Evolutionary conservation across 2,113 vertebrate species (phyloP), one percentile per base, ranked within the genome.

Genomic region (Strix aluco): DNA sequence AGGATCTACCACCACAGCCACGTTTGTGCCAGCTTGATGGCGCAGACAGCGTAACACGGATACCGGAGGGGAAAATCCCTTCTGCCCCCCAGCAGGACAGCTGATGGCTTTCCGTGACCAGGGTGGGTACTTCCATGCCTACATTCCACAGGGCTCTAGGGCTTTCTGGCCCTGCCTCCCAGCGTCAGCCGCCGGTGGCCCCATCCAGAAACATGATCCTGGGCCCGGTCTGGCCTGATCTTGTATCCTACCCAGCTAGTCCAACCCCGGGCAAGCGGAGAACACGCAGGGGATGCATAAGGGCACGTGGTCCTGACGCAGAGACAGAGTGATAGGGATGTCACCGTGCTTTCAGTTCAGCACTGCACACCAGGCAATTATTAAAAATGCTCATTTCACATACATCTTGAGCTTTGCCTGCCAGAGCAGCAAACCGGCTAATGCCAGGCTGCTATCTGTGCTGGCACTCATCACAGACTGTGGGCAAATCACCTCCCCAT

Each of bases 81-180:
- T 20, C 49, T 38, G 25, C 20, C 71, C 23, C 46, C 15, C 29
- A 29, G 29, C 15, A 81, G 78, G 23, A 51, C n/a, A 66, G 19
- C 61, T 27, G 19, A 11, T 3, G 17, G 42, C 62, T 85, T 74
- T 44, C 65, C 15, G 12, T 4, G 5, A 27, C 6, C 12, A 51
- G 12, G 17, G 29, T 18, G 15, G 44, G 21, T 22, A 66, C 32
- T 44, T 27, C 36, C 29, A 25, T 9, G 2, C 44, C 32, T 20
- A 34, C 0, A 0, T 32, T 17, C 22, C 13, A 5, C 0, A 6
- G 47, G 47, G 25, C 32, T 63, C 49, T 55, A 13, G 30, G 1
- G 0, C 69, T 29, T 62, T 61, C 51, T 66, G 32, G 10, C 61
- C 63, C 44, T n/a, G 40, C 74, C n/a, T 70, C 46, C 32, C 54